phyloP scores from a whole-genome alignment of 1,140 invertebrate genomes.

The Penaeus japonicus region DNA sequence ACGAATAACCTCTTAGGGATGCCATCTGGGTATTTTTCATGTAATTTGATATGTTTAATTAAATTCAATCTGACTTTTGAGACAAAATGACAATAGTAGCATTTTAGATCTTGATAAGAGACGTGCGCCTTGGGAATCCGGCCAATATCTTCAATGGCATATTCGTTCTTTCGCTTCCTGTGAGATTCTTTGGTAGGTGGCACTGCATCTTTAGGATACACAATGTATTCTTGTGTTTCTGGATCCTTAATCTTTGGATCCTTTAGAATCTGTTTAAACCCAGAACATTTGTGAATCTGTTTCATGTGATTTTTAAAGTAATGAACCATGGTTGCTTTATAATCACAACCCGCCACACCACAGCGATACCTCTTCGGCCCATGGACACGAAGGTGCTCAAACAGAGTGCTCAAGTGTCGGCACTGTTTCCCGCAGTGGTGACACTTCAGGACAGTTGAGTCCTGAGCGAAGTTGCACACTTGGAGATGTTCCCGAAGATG shows the following conservation, averaged over 20 bases:
- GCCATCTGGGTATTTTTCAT: constrained; percentile 62
- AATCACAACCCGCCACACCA: constrained; percentile 63
- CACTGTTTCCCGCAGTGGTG: constrained; percentile 66
- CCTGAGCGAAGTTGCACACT: constrained; percentile 62
- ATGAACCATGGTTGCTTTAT: constrained; percentile 63
- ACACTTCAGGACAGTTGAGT: constrained; percentile 64
- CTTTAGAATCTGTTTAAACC: constrained; percentile 65
- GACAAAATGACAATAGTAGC: constrained; percentile 73
- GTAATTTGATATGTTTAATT: constrained; percentile 75
- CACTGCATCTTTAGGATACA: constrained; percentile 62
- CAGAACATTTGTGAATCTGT: constrained; percentile 66
- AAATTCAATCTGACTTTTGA: constrained; percentile 81
- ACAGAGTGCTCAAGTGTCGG: constrained; percentile 53
- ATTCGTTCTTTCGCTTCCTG: constrained; percentile 65
- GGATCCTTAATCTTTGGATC: constrained; percentile 68
- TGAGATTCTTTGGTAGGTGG: constrained; percentile 35
- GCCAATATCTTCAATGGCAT: constrained; percentile 71
- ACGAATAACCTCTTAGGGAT: constrained; percentile 44
- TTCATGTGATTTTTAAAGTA: constrained; percentile 69
- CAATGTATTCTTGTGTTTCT: constrained; percentile 68
- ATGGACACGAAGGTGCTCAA: constrained; percentile 62
- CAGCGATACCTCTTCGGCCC: constrained; percentile 68
- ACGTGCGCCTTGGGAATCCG: constrained; percentile 73
- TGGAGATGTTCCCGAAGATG: constrained; percentile 67
- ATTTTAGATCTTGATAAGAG: constrained; percentile 71